Percentiles rank a stretch among this genome's conserved stretches.
These are phyloP conservation scores for Nesometra sesokonis DNA, from an alignment of 35 echinoderm and acorn worm species.

Conservation along the genomic window DNA sequence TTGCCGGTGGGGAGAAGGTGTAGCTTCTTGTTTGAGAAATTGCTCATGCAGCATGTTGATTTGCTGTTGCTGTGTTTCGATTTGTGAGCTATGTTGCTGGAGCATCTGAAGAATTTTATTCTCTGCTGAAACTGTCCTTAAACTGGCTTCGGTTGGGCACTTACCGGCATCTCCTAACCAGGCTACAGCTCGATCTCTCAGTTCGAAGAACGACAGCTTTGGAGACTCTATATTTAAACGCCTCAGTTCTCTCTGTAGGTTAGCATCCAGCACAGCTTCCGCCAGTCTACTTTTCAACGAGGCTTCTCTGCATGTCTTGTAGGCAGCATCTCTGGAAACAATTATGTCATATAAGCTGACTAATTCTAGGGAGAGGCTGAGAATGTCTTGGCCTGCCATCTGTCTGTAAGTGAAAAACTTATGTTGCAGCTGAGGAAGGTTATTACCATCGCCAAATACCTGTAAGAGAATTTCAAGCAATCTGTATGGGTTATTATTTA, in stretches of 20 bases:
- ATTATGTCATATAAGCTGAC: conserved; percentile 44
- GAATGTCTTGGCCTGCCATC: conserved; percentile 1
- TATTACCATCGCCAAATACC: conserved; percentile 66
- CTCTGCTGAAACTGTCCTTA: neutral
- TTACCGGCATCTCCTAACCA: neutral
- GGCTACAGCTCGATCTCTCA: no score
- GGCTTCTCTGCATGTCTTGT: conserved; percentile 3
- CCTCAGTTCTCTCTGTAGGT: conserved; percentile 35
- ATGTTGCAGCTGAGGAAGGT: conserved; percentile 51
- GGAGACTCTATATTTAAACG: conserved; percentile 28
- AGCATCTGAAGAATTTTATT: neutral
- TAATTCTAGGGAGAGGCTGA: conserved; percentile 33
- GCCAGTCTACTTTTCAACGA: conserved; percentile 42
- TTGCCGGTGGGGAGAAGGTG: neutral
- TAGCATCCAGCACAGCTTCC: conserved; percentile 36
- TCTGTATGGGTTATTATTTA: conserved; percentile 7
- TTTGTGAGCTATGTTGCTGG: neutral
- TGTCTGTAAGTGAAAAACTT: conserved; percentile 45
- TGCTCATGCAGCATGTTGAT: neutral
- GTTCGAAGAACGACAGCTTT: conserved; percentile 36
- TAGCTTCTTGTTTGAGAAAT: neutral
- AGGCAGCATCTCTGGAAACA: conserved; percentile 5
- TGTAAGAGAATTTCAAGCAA: conserved; percentile 39
- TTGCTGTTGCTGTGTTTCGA: neutral
- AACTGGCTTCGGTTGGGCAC: neutral